Evolutionary conservation across 2,888 invertebrate genomes (phyloP).

Genomic region (Drosophila greeni): DNA sequence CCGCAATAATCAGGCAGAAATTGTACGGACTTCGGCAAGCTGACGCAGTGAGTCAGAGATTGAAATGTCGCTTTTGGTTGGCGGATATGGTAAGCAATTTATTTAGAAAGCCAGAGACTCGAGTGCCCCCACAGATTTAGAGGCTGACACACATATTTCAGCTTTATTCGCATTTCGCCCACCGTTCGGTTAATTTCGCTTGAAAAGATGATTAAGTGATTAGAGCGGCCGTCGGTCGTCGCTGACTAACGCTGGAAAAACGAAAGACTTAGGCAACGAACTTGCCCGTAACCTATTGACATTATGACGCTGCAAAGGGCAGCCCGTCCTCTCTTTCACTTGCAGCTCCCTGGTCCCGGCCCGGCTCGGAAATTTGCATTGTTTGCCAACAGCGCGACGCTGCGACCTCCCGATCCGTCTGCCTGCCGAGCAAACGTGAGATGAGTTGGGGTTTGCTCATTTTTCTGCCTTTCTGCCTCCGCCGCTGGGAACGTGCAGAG

Average conservation of each 20-base stretch:
- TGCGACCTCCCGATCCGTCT: constrained; percentile 52
- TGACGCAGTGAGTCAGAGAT: constrained; percentile 54
- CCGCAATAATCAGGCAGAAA: constrained; percentile 50
- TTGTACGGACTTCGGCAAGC: constrained; percentile 16
- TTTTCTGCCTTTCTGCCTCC: constrained; percentile 26
- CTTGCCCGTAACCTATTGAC: constrained; percentile 66
- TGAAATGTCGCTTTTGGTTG: constrained; percentile 49
- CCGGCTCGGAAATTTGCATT: constrained; percentile 53
- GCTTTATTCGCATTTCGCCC: constrained; percentile 35
- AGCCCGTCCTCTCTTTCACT: constrained; percentile 4
- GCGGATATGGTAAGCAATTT: constrained; percentile 63
- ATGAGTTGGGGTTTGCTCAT: constrained; percentile 32
- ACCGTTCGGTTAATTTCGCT: constrained; percentile 34
- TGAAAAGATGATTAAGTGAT: constrained; percentile 44
- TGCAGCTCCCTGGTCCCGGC: constrained; percentile 37
- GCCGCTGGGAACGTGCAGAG: constrained; percentile 57
- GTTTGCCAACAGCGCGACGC: constrained; percentile 42
- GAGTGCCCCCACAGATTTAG: constrained; percentile 29
- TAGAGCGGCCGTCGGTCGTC: constrained; percentile 15
- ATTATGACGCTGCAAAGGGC: constrained; percentile 42
- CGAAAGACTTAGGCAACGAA: constrained; percentile 69
- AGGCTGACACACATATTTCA: constrained; percentile 37
- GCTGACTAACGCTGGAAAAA: constrained; percentile 32
- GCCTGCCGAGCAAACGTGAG: constrained; percentile 54
- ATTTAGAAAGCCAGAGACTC: constrained; percentile 39